Conservation (phyloP, 2,797 vertebrate genomes). For the Triplophysa bombifrons region DNA sequence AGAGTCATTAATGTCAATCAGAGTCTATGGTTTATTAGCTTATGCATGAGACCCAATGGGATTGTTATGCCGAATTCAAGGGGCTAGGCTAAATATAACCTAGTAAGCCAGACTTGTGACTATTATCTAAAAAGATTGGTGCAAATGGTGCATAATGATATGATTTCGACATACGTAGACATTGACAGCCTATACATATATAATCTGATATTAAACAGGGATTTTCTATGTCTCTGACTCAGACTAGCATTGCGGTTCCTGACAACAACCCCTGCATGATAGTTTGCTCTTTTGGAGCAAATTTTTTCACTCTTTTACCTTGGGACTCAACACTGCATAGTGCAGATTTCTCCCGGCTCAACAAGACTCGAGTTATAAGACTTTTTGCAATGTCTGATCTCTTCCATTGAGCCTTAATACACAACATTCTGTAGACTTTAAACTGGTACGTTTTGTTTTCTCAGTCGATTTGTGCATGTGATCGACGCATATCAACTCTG, state of each 20-base stretch:
- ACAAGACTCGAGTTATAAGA: too few relatives aligned
- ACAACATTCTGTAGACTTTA: too few relatives aligned
- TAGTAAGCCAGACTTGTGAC: background rate
- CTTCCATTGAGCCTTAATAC: too few relatives aligned
- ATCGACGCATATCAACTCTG: too few relatives aligned
- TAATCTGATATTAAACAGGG: background rate
- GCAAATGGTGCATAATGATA: background rate
- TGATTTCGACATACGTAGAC: background rate
- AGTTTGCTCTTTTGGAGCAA: background rate
- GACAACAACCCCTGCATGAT: background rate
- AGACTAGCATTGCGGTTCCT: background rate
- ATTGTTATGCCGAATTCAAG: background rate
- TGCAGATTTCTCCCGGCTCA: background rate
- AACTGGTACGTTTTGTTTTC: too few relatives aligned
- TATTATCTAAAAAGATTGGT: background rate
- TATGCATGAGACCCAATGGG: background rate
- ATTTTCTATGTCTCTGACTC: background rate
- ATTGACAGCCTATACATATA: background rate
- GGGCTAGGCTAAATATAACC: background rate
- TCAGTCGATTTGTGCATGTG: too few relatives aligned
- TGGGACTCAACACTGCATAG: background rate
- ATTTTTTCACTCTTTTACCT: background rate
- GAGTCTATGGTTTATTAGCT: background rate
- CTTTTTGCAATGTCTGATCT: too few relatives aligned
- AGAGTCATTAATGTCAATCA: conserved; percentile 33